Conservation (phyloP, 2,888 invertebrate genomes). For the Fabriciana adippe region DNA sequence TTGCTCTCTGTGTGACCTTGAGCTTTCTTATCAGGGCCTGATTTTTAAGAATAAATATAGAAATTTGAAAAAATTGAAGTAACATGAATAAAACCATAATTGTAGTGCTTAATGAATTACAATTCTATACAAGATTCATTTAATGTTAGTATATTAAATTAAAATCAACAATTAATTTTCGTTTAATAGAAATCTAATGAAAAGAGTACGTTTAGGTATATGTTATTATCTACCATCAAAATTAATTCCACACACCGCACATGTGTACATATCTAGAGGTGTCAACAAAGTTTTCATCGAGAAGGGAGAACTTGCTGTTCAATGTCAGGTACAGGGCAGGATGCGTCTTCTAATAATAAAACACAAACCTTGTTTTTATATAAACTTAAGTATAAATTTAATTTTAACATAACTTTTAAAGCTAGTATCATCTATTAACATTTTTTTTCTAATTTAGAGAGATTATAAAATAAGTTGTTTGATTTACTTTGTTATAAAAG, state of each 20-base stretch:
- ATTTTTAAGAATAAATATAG: too few species aligned
- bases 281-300: slow-evolving; percentile 48
- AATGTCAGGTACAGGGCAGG: slow-evolving; percentile 43
- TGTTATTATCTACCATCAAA: slow-evolving; percentile 9
- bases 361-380: neutral
- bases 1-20: too few species aligned
- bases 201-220: too few species aligned
- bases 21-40: too few species aligned
- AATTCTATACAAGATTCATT: too few species aligned
- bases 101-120: too few species aligned
- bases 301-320: slow-evolving; percentile 44
- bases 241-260: slow-evolving; percentile 14
- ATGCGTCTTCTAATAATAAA: slow-evolving; percentile 16
- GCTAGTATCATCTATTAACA: neutral
- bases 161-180: too few species aligned
- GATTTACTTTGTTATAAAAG: too few species aligned
- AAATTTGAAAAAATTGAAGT: too few species aligned
- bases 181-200: too few species aligned
- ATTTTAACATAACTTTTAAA: neutral
- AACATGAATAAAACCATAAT: too few species aligned
- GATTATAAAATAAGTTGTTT: neutral
- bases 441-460: neutral
- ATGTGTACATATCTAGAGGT: slow-evolving; percentile 22
- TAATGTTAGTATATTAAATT: too few species aligned
- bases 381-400: neutral